A percentile compares a stretch with the other conserved stretches of the same genome.
phyloP scores from a whole-genome alignment of 2,888 invertebrate species.

The Erynnis tages region DNA sequence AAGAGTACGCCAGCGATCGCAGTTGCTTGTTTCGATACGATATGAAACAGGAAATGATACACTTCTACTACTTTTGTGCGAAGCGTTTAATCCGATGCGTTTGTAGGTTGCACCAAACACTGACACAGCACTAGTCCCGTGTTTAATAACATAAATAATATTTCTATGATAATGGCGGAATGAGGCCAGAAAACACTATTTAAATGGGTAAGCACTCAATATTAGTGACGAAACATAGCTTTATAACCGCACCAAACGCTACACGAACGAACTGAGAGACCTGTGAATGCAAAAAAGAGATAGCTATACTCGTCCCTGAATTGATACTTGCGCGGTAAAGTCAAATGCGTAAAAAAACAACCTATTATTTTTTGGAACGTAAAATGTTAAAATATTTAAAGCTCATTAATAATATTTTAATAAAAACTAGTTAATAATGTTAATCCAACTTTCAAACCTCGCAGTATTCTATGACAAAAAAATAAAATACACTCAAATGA shows the following conservation, averaged over 20 bases:
- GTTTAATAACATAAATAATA: conserved; percentile 52
- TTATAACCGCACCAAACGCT: conserved; percentile 51
- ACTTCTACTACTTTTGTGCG: conserved; percentile 52
- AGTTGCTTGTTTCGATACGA: conserved; percentile 71
- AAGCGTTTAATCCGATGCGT: conserved; percentile 33
- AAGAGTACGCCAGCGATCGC: conserved; percentile 70
- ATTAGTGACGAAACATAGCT: conserved; percentile 69
- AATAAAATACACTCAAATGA: conserved; percentile 32
- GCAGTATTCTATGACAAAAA: conserved; percentile 5
- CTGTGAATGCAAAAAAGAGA: conserved; percentile 61
- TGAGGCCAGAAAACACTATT: conserved; percentile 67
- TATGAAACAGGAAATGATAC: conserved; percentile 77
- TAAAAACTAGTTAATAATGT: background rate
- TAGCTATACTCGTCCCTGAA: conserved; percentile 56
- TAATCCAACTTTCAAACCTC: background rate
- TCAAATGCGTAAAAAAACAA: conserved; percentile 48
- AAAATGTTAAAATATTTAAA: background rate
- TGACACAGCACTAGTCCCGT: conserved; percentile 28
- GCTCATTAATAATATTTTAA: background rate
- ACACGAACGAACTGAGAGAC: conserved; percentile 46
- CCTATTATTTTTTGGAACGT: conserved; percentile 5
- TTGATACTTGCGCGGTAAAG: conserved; percentile 75
- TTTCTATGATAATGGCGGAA: conserved; percentile 75
- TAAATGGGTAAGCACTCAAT: conserved; percentile 58
- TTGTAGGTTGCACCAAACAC: conserved; percentile 33